phyloP scores from a whole-genome alignment of 2,888 invertebrate genomes.

The Cataglyphis livida region DNA sequence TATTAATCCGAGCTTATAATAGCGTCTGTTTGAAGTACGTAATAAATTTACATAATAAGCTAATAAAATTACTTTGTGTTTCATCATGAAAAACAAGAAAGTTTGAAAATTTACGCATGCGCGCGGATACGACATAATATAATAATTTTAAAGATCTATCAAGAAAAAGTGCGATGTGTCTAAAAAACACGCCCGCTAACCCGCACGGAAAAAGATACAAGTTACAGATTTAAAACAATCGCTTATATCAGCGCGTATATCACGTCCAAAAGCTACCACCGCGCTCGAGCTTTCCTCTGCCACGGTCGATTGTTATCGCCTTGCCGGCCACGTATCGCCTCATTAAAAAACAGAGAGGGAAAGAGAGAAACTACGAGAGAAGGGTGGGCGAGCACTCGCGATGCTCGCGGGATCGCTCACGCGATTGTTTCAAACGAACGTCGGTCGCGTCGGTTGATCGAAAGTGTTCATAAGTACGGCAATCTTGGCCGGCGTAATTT shows the following conservation, averaged over 20 bases:
- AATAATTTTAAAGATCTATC: not conserved
- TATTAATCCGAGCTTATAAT: conserved; percentile 39
- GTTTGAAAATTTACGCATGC: not conserved
- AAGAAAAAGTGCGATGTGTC: not conserved
- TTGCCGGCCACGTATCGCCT: conserved; percentile 40
- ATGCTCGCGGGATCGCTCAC: conserved; percentile 70
- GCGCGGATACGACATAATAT: not conserved
- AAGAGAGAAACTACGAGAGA: conserved; percentile 38
- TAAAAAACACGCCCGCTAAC: not conserved
- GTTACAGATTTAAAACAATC: not conserved
- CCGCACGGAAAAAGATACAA: conserved; percentile 6
- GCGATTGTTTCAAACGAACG: conserved; percentile 69
- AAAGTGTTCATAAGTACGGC: conserved; percentile 79
- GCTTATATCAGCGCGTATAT: conserved; percentile 15
- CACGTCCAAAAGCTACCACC: conserved; percentile 28
- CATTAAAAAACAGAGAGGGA: conserved; percentile 42
- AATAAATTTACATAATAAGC: conserved; percentile 20
- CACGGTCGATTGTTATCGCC: conserved; percentile 45
- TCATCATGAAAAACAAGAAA: not conserved
- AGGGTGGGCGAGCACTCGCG: conserved; percentile 22
- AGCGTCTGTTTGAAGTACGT: conserved; percentile 5
- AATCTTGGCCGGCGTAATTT: conserved; percentile 81
- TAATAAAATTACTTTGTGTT: conserved; percentile 11
- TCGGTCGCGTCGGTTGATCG: conserved; percentile 73
- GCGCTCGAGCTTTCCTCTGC: conserved; percentile 10